These are phyloP conservation scores for Sinocyclocheilus rhinocerous DNA, from an alignment of 2,113 vertebrate species.

Conservation along the genomic window DNA sequence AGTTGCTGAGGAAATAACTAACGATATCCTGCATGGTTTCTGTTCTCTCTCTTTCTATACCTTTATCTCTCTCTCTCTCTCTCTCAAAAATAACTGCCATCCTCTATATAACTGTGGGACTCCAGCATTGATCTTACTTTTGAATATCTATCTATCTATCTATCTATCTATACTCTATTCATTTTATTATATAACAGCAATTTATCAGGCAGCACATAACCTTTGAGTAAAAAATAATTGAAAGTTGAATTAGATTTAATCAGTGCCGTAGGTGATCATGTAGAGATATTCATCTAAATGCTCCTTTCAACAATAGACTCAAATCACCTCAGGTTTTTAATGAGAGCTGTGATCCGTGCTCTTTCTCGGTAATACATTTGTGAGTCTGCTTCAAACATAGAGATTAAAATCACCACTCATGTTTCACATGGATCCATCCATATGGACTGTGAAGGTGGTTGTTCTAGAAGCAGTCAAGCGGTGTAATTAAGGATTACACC, in stretches of 20 bases:
- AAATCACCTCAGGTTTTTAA: neutral
- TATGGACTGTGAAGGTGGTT: conserved; percentile 48
- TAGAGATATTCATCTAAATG: conserved; percentile 15
- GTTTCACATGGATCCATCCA: conserved; percentile 43
- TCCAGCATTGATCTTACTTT: neutral
- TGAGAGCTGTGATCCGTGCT: conserved; percentile 5
- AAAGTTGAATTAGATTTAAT: conserved; percentile 2
- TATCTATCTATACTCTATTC: neutral
- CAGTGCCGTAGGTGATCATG: neutral
- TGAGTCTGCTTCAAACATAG: conserved; percentile 10
- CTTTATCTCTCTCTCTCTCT: too few relatives aligned
- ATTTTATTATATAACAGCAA: neutral
- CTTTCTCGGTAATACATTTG: conserved; percentile 17
- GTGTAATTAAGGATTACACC: conserved; percentile 53
- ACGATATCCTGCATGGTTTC: conserved; percentile 57
- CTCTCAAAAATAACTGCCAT: neutral
- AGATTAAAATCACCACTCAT: conserved; percentile 39
- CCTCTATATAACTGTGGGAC: neutral
- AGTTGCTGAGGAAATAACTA: conserved; percentile 59
- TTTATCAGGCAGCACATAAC: neutral
- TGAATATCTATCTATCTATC: neutral
- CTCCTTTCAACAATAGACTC: neutral
- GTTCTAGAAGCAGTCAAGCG: conserved; percentile 54
- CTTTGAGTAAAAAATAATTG: neutral
- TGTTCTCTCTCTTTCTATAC: neutral